Base-by-base conservation (phyloP, 2,113 vertebrate genomes). In the Dromaius novaehollandiae region DNA sequence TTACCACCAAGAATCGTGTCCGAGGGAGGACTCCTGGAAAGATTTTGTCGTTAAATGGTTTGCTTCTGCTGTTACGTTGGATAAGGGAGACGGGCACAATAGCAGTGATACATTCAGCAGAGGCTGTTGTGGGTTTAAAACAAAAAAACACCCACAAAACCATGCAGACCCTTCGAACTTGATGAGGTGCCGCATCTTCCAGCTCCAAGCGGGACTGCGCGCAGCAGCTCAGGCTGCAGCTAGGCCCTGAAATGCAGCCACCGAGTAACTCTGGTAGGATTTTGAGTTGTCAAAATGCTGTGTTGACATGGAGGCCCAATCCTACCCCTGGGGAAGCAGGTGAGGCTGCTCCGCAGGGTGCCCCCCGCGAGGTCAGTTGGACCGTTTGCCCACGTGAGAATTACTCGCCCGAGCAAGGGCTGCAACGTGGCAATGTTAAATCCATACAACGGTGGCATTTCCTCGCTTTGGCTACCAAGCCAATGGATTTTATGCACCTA, bases 161-260 rank as follows among this genome's bases (percentile, higher is more conserved):
- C 1, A 38, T 38, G 5, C 48, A 65, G 40, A 19, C 63, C 78
- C 66, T 87, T 94, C 1, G 0, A 75, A 42, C 44, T 5, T 20
- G 12, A 38, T 61, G 79, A 42, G 25, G 55, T 26, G 55, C 63
- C 63, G 64, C 34, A 86, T 88, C 86, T 74, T 80, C 74, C 84
- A 85, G 12, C 81, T 89, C 90, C 80, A 61, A 69, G 70, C 2
- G 25, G 81, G 53, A 70, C 48, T 55, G 55, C 68, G 78, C 0
- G 4, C 7, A 12, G 66, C 22, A 90, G 53, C 28, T 18, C 7
- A 38, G 58, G 38, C 2, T 1, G 53, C 51, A 74, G 55, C 76
- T 86, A 5, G 1, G 93, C 63, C 71, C 36, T 7, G 1, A 42
- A 0, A 0, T 63, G 21, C 1, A 7, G 18, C 0, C 1, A 0